Evolutionary conservation across 2,113 vertebrate genomes (phyloP).

Genomic region (Nycticryphes semicollaris): DNA sequence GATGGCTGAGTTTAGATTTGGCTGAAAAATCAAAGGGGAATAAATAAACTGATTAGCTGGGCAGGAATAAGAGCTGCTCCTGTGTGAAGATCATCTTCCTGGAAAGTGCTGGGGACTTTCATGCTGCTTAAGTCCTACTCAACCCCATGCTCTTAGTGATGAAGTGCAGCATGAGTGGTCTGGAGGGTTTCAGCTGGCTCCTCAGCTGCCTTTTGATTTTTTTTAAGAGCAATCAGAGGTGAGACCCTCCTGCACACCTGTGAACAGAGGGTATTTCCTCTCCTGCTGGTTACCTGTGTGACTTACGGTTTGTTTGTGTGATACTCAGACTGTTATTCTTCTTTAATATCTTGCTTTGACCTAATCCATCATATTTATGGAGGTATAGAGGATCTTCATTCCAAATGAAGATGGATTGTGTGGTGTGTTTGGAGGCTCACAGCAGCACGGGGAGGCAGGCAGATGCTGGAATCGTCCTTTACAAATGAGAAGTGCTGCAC

Average conservation of each 20-base stretch:
- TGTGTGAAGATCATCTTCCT: not conserved
- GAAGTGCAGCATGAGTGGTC: not conserved
- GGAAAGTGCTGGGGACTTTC: not conserved
- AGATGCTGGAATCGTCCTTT: not conserved
- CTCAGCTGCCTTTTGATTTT: not conserved
- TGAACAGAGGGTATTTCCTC: not conserved
- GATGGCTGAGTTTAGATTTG: not conserved
- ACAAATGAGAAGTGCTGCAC: too few relatives aligned
- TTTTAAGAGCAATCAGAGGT: not conserved
- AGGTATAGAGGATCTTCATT: not conserved
- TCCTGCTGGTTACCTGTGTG: not conserved
- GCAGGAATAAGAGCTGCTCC: not conserved
- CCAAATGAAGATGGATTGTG: not conserved
- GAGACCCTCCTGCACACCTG: accelerated
- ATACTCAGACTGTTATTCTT: accelerated
- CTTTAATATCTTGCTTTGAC: accelerated
- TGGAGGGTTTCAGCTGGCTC: not conserved
- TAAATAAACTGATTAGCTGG: not conserved
- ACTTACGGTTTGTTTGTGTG: not conserved
- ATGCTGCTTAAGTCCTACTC: not conserved
- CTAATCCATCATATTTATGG: not conserved
- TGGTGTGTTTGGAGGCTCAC: not conserved
- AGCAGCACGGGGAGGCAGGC: not conserved
- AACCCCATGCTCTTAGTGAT: accelerated
- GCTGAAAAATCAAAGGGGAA: not conserved